Evolutionary conservation across 2,113 vertebrate species (phyloP), one percentile per base, ranked within the genome.

Genomic region (Nesogale talazaci): DNA sequence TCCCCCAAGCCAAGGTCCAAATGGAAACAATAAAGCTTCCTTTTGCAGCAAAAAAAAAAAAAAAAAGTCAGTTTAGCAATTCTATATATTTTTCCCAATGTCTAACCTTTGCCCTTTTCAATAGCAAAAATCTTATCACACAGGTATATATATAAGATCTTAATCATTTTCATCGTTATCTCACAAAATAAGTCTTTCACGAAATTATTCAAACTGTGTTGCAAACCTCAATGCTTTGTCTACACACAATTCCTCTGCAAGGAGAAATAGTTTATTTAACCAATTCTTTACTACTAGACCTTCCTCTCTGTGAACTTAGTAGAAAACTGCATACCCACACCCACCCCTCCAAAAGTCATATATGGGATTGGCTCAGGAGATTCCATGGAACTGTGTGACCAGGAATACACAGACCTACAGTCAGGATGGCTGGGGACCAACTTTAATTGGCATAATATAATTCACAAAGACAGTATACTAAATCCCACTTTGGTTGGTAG

Each of bases 31-130:
- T n/a, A n/a, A n/a, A n/a, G n/a, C n/a, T n/a, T n/a, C n/a, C n/a
- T n/a, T n/a, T n/a, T n/a, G n/a, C n/a, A n/a, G n/a, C n/a, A n/a
- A n/a, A n/a, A n/a, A n/a, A n/a, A n/a, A n/a, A n/a, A n/a, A 76
- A 57, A 88, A 83, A 27, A 83, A 74, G 72, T 23, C 74, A 20
- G 63, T 56, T 75, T 25, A 86, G 31, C 38, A 86, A 31, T 86
- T 88, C 61, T 40, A 27, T 42, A 6, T 79, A 25, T 83, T 69
- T 92, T 91, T 93, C 36, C 36, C 36, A 83, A 9, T 14, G 9
- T 75, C 93, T 95, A 92, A 75, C 82, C 29, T 89, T 86, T 89
- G 56, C 61, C 38, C 63, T 81, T 78, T 46, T 91, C 82, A 67
- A 87, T 75, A 91, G 31, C 63, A 87, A 72, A 88, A 85, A 46